Conservation (phyloP, 30 jellyfish, hydroid and myxozoan genomes). For the Chrysaora quinquecirrha region DNA sequence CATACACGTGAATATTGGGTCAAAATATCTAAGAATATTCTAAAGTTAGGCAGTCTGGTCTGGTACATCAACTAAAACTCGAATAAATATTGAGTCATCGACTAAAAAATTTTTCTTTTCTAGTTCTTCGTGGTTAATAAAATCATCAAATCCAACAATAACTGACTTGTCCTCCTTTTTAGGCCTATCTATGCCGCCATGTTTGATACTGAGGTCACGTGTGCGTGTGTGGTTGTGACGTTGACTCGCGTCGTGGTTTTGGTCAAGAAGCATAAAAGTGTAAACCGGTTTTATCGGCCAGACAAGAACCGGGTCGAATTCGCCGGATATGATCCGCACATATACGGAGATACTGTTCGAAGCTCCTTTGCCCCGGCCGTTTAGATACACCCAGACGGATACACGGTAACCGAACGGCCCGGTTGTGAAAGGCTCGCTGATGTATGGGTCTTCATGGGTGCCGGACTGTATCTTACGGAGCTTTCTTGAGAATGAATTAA, state of each 20-base stretch:
- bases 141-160: slow-evolving; percentile 96
- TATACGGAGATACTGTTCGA: slow-evolving; percentile 81
- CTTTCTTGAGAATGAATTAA: slow-evolving; percentile 82
- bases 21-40: too few species aligned
- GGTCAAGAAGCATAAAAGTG: slow-evolving; percentile 87
- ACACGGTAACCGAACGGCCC: slow-evolving; percentile 98
- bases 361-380: slow-evolving; percentile 98
- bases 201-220: slow-evolving; percentile 90
- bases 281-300: slow-evolving; percentile 98
- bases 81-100: slow-evolving; percentile 90
- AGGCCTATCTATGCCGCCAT: slow-evolving; percentile 88
- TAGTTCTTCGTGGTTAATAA: slow-evolving; percentile 89
- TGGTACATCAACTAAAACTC: slow-evolving; percentile 87
- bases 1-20: too few species aligned
- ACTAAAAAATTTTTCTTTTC: slow-evolving; percentile 80
- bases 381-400: slow-evolving; percentile 91
- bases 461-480: slow-evolving; percentile 93
- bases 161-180: slow-evolving; percentile 89
- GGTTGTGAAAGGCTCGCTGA: slow-evolving; percentile 93
- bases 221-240: slow-evolving; percentile 88
- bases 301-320: slow-evolving; percentile 89
- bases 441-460: slow-evolving; percentile 92
- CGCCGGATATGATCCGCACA: slow-evolving; percentile 93
- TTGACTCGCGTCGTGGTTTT: slow-evolving; percentile 73
- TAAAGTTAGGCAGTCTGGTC: slow-evolving; percentile 32